Evolutionary conservation across 1,140 invertebrate species (phyloP), one percentile per base, ranked within the genome.

Genomic region (Caerostris darwini): DNA sequence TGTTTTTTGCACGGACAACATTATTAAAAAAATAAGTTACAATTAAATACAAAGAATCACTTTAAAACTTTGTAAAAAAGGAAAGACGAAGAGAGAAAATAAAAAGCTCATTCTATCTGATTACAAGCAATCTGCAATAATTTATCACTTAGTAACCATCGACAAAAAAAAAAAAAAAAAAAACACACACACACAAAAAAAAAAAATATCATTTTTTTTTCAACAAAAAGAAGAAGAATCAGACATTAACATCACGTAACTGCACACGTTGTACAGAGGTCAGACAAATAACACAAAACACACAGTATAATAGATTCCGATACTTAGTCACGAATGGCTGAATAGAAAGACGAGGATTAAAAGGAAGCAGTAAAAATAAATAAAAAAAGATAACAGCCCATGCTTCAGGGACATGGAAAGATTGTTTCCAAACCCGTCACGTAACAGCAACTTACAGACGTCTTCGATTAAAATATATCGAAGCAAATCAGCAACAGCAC

Each of bases 391-490:
- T 59, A 90, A 10, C 50, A 71, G 53, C 0, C 59, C 34, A 71
- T 90, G 14, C 56, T 54, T 71, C 88, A 57, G 54, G 67, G 64
- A 54, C 88, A 56, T 14, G 14, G 64, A 19, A 85, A n/a, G 17
- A 69, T 87, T 64, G 85, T 85, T 90, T 56, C 50, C 88, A 56
- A 71, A 10, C 50, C 50, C 58, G 67, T 71, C 88, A 90, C 88
- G 88, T 71, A 71, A 90, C 67, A 69, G 14, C 54, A 19, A n/a
- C 67, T 57, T 10, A 17, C 53, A 71, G 88, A 90, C 88, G 88
- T 71, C 88, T 90, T 90, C 64, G 88, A 90, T 90, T 90, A 90
- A 90, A 90, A 90, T 90, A 87, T 87, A 85, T 85, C 83, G 58
- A 77, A 50, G 71, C 34, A 34, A 77, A 77, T 50, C 50, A 77